phyloP scores from a whole-genome alignment of 2,888 invertebrate species.

The Sisyra terminalis region DNA sequence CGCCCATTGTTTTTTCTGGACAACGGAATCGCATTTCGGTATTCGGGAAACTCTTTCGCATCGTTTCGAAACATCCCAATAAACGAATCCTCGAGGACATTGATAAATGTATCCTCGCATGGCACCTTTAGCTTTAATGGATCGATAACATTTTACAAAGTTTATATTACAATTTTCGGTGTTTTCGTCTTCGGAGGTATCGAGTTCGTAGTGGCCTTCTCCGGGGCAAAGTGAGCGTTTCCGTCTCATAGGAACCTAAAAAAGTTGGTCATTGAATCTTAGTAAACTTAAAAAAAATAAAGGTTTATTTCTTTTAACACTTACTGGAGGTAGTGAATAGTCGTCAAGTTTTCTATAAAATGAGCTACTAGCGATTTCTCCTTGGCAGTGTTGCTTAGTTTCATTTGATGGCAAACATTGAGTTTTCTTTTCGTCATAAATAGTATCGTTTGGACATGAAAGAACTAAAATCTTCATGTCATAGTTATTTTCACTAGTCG shows the following conservation, averaged over 20 bases:
- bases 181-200: constrained; percentile 25
- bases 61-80: constrained; percentile 60
- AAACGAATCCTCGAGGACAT: constrained; percentile 60
- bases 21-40: constrained; percentile 38
- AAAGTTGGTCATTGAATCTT: constrained; percentile 13
- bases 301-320: constrained; percentile 15
- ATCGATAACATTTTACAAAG: constrained; percentile 52
- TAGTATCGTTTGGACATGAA: constrained; percentile 59
- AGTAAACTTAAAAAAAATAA: too few relatives aligned
- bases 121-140: constrained; percentile 26
- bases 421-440: constrained; percentile 54
- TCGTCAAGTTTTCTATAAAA: constrained; percentile 36
- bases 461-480: constrained; percentile 59
- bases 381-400: constrained; percentile 37
- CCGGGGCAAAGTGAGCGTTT: constrained; percentile 41
- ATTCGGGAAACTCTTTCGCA: constrained; percentile 50
- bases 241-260: constrained; percentile 44
- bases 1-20: constrained; percentile 26
- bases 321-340: constrained; percentile 40
- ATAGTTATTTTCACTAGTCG: constrained; percentile 41
- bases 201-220: constrained; percentile 52
- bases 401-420: constrained; percentile 52
- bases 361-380: constrained; percentile 34
- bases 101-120: constrained; percentile 55
- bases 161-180: constrained; percentile 45